phyloP scores from a whole-genome alignment of 2,888 invertebrate genomes.

The Nephrotoma flavescens region DNA sequence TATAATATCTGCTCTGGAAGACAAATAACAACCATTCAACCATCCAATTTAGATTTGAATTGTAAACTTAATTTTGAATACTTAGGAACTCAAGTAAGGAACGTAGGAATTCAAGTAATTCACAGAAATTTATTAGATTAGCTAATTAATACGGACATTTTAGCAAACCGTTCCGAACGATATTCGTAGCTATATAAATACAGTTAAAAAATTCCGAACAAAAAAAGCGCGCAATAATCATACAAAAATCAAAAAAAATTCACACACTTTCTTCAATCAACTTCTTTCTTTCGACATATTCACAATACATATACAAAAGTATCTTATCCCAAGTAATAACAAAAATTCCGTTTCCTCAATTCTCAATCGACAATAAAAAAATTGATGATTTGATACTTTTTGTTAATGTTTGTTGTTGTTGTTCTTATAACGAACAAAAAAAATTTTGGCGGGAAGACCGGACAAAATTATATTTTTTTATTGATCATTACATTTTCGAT shows the following conservation, averaged over 20 bases:
- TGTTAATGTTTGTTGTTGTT: neutral
- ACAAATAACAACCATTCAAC: too few relatives aligned
- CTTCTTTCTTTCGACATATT: neutral
- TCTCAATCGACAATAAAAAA: neutral
- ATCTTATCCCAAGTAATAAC: neutral
- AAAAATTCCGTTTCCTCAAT: neutral
- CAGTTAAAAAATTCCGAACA: neutral
- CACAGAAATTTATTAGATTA: too few relatives aligned
- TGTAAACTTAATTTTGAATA: too few relatives aligned
- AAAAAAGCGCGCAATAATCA: neutral
- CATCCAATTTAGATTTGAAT: too few relatives aligned
- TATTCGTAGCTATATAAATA: too few relatives aligned
- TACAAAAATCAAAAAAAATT: neutral
- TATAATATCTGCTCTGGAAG: too few relatives aligned
- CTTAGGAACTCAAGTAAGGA: too few relatives aligned
- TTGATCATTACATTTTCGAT: neutral
- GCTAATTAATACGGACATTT: too few relatives aligned
- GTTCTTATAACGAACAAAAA: neutral
- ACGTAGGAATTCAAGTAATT: too few relatives aligned
- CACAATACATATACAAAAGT: neutral
- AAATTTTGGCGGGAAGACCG: neutral
- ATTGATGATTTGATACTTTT: neutral
- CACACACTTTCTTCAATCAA: neutral
- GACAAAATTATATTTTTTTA: neutral
- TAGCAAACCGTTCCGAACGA: too few relatives aligned